Conservation (phyloP, 2,888 invertebrate species). For the Euzetes globulus region DNA sequence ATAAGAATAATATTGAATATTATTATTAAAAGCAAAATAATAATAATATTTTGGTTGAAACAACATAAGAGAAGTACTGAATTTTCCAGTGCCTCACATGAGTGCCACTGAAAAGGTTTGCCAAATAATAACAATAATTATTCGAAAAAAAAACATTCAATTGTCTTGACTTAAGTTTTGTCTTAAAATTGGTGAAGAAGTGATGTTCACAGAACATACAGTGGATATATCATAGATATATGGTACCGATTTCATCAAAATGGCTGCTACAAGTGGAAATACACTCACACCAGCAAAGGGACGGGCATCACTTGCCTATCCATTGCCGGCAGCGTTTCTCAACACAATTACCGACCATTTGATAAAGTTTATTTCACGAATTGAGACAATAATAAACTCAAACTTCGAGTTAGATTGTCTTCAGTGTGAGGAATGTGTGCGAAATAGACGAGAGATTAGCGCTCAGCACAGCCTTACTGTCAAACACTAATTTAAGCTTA, state of each 20-base stretch:
- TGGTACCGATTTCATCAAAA: conserved; percentile 46
- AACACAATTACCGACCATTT: conserved; percentile 36
- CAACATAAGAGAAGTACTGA: background rate
- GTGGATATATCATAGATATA: conserved; percentile 97
- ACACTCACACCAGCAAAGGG: background rate
- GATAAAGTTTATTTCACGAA: conserved; percentile 20
- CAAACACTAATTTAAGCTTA: background rate
- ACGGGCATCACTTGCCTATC: background rate
- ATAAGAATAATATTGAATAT: background rate
- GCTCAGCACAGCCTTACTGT: conserved; percentile 12
- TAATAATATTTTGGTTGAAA: background rate
- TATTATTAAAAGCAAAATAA: conserved; percentile 7
- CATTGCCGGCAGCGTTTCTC: conserved; percentile 31
- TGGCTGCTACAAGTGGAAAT: conserved; percentile 33
- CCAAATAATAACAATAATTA: background rate
- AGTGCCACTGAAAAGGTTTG: conserved; percentile 14
- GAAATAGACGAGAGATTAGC: conserved; percentile 29
- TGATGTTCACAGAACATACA: conserved; percentile 88
- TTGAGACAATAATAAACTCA: background rate
- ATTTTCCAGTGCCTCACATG: conserved; percentile 29
- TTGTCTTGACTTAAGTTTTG: background rate
- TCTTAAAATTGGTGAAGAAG: background rate
- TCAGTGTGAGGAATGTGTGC: conserved; percentile 6
- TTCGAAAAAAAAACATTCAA: background rate
- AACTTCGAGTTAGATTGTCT: background rate